phyloP scores from a whole-genome alignment of 2,113 vertebrate genomes.

The Brachyhypopomus gauderio region DNA sequence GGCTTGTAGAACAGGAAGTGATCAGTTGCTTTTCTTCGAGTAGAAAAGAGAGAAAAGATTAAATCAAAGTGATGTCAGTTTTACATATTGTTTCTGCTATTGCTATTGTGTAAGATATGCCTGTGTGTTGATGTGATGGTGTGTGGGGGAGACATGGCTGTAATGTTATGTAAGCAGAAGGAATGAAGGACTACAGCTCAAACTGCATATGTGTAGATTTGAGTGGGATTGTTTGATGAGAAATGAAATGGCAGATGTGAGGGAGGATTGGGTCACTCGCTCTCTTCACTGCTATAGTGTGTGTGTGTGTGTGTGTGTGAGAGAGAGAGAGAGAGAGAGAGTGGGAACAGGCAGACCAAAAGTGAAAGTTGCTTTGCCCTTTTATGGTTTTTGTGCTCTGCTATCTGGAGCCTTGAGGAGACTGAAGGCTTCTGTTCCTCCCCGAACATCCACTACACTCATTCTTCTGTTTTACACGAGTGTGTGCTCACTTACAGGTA shows the following conservation, averaged over 20 bases:
- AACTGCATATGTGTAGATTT: background rate
- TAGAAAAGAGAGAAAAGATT: too few species aligned
- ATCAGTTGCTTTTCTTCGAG: too few species aligned
- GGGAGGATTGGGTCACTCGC: constrained; percentile 33
- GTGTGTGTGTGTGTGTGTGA: background rate
- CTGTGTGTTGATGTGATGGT: background rate
- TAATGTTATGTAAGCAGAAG: constrained; percentile 46
- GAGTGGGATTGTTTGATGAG: constrained; percentile 43
- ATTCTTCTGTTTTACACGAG: too few species aligned
- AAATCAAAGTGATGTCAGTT: too few species aligned
- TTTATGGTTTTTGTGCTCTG: constrained; percentile 42
- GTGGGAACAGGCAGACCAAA: constrained; percentile 5
- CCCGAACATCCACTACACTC: too few species aligned
- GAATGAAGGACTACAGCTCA: constrained; percentile 1
- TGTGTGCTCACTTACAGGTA: too few species aligned
- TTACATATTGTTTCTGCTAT: too few species aligned
- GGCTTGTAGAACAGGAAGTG: too few species aligned
- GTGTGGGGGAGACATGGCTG: constrained; percentile 18
- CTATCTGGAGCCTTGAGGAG: constrained; percentile 1
- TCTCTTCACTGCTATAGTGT: background rate
- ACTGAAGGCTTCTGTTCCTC: background rate
- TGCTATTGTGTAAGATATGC: too few species aligned
- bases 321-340: background rate
- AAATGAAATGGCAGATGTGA: constrained; percentile 32
- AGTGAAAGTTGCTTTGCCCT: constrained; percentile 48